These are phyloP conservation scores for Thryonomys swinderianus DNA, from an alignment of 2,113 vertebrate genomes.

Conservation along the genomic window DNA sequence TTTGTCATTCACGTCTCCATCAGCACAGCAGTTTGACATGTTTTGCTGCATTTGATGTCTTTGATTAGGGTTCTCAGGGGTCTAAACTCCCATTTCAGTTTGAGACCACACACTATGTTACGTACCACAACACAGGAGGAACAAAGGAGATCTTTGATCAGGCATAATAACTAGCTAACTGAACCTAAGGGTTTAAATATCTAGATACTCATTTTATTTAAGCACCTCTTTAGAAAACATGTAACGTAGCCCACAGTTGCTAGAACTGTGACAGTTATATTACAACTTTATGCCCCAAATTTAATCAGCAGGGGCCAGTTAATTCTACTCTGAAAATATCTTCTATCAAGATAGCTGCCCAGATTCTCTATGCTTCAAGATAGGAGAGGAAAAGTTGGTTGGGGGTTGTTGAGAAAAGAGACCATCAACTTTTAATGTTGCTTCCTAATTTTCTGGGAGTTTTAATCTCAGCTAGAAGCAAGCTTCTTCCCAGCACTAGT, in stretches of 20 bases:
- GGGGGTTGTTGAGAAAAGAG: neutral
- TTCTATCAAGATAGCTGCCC: neutral
- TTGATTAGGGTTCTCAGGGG: neutral
- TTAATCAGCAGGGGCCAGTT: slow-evolving; percentile 63
- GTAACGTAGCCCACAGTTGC: neutral
- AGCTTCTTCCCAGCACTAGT: neutral
- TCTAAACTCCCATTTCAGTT: neutral
- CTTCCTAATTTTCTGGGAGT: neutral
- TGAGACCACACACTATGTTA: neutral
- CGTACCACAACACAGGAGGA: neutral
- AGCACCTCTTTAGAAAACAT: slow-evolving; percentile 51
- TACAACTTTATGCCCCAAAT: slow-evolving; percentile 52
- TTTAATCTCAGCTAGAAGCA: neutral
- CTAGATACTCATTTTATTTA: slow-evolving; percentile 54
- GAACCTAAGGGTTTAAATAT: slow-evolving; percentile 30
- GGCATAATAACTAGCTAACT: neutral
- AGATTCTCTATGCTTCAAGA: neutral
- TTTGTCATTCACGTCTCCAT: neutral
- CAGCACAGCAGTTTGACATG: neutral
- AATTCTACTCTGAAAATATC: neutral
- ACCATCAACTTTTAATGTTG: neutral
- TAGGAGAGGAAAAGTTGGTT: fast-evolving
- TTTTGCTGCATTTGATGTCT: neutral
- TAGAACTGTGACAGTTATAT: slow-evolving; percentile 41
- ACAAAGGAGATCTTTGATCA: neutral